phyloP scores from a whole-genome alignment of 2,888 invertebrate genomes.

The Hyppa rectilinea region DNA sequence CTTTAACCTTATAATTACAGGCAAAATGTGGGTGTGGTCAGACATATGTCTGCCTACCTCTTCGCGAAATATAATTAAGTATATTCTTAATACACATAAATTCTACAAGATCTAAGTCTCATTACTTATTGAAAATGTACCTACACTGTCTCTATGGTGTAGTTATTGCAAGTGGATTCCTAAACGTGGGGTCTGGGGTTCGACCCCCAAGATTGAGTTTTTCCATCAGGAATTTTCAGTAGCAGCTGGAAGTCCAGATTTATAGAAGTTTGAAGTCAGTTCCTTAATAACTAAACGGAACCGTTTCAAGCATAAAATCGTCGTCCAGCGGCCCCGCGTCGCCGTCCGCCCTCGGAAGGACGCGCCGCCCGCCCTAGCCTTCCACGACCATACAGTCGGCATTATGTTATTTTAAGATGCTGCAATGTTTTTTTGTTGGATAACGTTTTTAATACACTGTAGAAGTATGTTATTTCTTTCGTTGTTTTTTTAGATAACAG shows the following conservation, averaged over 20 bases:
- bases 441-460: background rate
- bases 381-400: conserved; percentile 48
- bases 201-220: background rate
- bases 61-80: no score
- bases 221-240: background rate
- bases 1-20: conserved; percentile 7
- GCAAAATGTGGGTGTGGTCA: background rate
- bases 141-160: no score
- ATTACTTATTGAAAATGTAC: background rate
- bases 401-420: conserved; percentile 17
- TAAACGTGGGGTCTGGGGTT: background rate
- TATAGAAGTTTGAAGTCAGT: no score
- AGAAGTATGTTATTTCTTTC: background rate
- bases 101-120: background rate
- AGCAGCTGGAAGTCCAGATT: no score
- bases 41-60: background rate
- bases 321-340: conserved; percentile 49
- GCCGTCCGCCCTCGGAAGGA: conserved; percentile 71
- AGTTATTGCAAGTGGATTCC: no score
- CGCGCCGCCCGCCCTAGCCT: conserved; percentile 69
- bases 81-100: no score
- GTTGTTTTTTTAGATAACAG: background rate
- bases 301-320: no score
- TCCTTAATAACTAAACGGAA: no score
- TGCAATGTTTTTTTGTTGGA: conserved; percentile 10